A percentile compares a stretch with the other conserved stretches of the same genome.
phyloP scores from a whole-genome alignment of 1,140 invertebrate species.

The Drosophila sucinea region DNA sequence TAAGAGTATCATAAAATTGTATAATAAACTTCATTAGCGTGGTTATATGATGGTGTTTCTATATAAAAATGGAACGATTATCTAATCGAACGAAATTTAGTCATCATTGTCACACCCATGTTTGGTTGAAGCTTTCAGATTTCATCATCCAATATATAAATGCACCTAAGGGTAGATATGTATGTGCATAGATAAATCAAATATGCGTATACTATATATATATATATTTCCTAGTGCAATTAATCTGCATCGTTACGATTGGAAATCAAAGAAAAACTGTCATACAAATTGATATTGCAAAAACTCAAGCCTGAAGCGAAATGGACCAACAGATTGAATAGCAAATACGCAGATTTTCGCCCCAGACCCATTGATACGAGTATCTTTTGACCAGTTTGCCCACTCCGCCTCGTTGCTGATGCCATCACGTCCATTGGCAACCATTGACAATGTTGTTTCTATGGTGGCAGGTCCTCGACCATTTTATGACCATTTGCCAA shows the following conservation, averaged over 20 bases:
- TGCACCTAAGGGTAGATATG: not conserved
- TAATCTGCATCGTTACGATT: slow-evolving; percentile 29
- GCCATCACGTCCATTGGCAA: slow-evolving; percentile 31
- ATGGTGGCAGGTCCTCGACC: slow-evolving; percentile 62
- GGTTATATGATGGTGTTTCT: slow-evolving; percentile 39
- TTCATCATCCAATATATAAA: not conserved
- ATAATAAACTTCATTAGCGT: slow-evolving; percentile 80
- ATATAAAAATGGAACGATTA: slow-evolving; percentile 24
- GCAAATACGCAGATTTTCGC: slow-evolving; percentile 43
- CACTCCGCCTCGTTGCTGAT: not conserved
- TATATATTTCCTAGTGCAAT: slow-evolving; percentile 26
- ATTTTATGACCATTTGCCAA: slow-evolving; percentile 61
- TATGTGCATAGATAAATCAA: not conserved
- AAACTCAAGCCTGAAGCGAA: slow-evolving; percentile 45
- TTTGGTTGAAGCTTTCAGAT: slow-evolving; percentile 29
- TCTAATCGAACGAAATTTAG: slow-evolving; percentile 34
- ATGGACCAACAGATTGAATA: slow-evolving; percentile 48
- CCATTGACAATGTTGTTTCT: slow-evolving; percentile 56
- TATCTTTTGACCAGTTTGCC: slow-evolving; percentile 11
- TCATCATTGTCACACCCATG: slow-evolving; percentile 56
- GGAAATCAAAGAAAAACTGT: slow-evolving; percentile 35
- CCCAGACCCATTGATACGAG: slow-evolving; percentile 31
- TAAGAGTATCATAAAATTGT: slow-evolving; percentile 73
- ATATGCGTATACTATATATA: not conserved
- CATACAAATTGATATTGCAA: slow-evolving; percentile 62